Percentiles rank a stretch among this genome's conserved stretches.
phyloP scores from a whole-genome alignment of 1,140 invertebrate genomes.

The Apocrypta bakeri region DNA sequence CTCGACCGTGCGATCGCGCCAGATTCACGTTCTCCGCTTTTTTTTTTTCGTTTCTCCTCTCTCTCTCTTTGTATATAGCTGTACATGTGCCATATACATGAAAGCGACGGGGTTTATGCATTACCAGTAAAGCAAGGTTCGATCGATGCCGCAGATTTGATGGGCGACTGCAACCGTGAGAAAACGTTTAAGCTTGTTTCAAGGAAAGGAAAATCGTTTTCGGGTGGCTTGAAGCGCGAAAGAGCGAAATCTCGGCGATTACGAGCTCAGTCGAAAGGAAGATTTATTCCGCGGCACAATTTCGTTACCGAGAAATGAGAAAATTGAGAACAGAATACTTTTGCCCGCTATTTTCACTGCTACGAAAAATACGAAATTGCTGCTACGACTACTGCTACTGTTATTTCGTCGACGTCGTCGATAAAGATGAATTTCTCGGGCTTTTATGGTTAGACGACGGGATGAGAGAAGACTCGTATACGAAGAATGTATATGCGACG shows the following conservation, averaged over 20 bases:
- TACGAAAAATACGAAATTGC: background rate
- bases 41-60: background rate
- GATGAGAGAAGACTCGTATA: background rate
- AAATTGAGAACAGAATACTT: slow-evolving; percentile 28
- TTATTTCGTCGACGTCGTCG: background rate
- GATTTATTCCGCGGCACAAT: slow-evolving; percentile 44
- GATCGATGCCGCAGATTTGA: slow-evolving; percentile 25
- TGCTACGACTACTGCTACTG: background rate
- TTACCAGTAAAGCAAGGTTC: background rate
- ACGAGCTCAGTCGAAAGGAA: slow-evolving; percentile 28
- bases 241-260: slow-evolving; percentile 32
- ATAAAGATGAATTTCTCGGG: background rate
- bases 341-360: slow-evolving; percentile 19
- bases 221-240: background rate
- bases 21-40: background rate
- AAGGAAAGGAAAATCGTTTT: slow-evolving; percentile 25
- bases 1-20: slow-evolving; percentile 13
- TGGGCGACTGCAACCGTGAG: background rate
- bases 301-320: slow-evolving; percentile 39
- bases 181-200: slow-evolving; percentile 36
- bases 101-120: background rate
- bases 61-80: background rate
- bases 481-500: background rate
- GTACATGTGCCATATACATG: background rate
- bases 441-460: background rate